phyloP scores from a whole-genome alignment of 2,113 vertebrate species.

The Sylvia atricapilla region DNA sequence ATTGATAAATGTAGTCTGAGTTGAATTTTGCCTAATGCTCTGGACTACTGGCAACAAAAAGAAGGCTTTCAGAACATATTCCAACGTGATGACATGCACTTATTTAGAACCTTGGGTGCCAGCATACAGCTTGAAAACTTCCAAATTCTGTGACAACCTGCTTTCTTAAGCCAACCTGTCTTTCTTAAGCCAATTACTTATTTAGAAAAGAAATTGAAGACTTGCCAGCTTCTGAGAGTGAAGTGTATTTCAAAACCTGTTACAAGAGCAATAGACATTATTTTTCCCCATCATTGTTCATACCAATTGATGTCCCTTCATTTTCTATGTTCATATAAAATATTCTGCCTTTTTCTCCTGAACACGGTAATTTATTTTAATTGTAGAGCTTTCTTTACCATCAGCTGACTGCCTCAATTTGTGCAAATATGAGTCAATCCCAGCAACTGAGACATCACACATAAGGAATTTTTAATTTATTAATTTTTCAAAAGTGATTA shows the following conservation, averaged over 20 bases:
- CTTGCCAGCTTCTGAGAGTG: neutral
- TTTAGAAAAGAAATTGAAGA: neutral
- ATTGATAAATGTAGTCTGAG: neutral
- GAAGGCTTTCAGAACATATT: neutral
- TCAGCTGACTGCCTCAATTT: neutral
- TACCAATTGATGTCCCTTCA: neutral
- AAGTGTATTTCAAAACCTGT: neutral
- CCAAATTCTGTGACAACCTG: neutral
- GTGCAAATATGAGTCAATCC: neutral
- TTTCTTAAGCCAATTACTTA: neutral
- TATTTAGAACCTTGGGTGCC: neutral
- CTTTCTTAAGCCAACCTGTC: neutral
- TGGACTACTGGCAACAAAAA: neutral
- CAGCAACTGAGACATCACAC: neutral
- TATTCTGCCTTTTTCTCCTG: neutral
- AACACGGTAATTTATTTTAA: neutral
- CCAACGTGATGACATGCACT: accelerated
- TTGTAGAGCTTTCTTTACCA: neutral
- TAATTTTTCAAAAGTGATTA: neutral
- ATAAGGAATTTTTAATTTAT: neutral
- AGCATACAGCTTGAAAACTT: neutral
- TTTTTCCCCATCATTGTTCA: neutral
- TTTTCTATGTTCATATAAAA: neutral
- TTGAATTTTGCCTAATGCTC: neutral
- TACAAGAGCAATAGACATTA: neutral